Conservation (phyloP, 1,140 invertebrate species). For the Papilio glaucus region DNA sequence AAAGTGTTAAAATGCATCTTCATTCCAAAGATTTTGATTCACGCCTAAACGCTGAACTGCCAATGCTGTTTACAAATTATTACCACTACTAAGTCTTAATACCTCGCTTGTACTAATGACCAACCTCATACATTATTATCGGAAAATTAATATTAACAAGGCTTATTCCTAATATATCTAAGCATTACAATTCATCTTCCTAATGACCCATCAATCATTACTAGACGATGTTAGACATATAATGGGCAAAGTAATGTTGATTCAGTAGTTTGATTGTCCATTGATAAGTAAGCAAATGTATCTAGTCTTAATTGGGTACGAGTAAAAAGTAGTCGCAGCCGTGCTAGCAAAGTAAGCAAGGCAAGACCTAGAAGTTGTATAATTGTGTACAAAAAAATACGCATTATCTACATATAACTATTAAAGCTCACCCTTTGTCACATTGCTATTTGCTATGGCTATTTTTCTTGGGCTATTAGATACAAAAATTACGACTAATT, state of each 20-base stretch:
- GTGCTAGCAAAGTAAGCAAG: not conserved
- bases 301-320: not conserved
- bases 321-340: not conserved
- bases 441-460: too few species aligned
- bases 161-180: not conserved
- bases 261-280: not conserved
- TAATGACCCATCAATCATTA: not conserved
- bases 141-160: slow-evolving; percentile 17
- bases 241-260: not conserved
- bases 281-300: not conserved
- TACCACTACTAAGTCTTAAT: slow-evolving; percentile 1
- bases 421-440: too few species aligned
- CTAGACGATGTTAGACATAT: not conserved
- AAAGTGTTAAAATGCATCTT: too few species aligned
- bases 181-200: slow-evolving; percentile 11
- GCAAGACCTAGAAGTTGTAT: too few species aligned
- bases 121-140: slow-evolving; percentile 18
- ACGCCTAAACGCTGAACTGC: not conserved
- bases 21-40: too few species aligned
- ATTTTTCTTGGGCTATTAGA: too few species aligned
- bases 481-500: too few species aligned
- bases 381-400: too few species aligned
- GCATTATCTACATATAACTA: too few species aligned
- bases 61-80: not conserved
- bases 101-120: not conserved